These are phyloP conservation scores for Ctenomys sociabilis DNA, from an alignment of 2,113 vertebrate species.

Conservation along the genomic window DNA sequence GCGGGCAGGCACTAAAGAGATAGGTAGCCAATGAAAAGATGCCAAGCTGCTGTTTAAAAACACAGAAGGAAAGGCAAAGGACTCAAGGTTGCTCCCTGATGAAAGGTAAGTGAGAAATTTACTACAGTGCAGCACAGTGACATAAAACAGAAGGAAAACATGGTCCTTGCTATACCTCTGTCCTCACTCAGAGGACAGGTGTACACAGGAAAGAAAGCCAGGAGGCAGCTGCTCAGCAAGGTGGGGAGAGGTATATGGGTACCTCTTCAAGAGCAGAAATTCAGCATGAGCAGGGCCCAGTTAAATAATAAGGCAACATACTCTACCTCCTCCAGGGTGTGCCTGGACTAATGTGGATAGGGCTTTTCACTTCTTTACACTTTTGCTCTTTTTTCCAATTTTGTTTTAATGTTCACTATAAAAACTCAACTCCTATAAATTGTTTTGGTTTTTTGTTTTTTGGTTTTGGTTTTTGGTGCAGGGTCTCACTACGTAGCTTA, in stretches of 20 bases:
- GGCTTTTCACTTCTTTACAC: background rate
- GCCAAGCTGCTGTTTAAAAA: background rate
- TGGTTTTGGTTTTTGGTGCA: no score
- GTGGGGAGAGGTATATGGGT: accelerated
- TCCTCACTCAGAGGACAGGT: background rate
- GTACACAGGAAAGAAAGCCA: accelerated
- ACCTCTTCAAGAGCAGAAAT: background rate
- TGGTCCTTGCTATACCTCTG: background rate
- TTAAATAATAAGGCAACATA: background rate
- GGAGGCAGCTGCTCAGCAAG: accelerated
- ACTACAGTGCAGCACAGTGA: accelerated
- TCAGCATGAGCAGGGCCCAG: accelerated
- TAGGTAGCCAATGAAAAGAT: accelerated
- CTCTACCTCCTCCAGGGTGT: accelerated
- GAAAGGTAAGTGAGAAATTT: background rate
- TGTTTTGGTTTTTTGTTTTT: no score
- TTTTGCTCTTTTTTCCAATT: background rate
- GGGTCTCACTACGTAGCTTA: no score
- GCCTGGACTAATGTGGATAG: accelerated
- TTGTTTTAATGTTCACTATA: background rate
- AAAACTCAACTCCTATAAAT: background rate
- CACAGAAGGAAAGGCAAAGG: background rate
- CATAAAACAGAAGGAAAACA: background rate
- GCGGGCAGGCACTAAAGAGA: background rate
- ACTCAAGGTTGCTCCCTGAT: background rate